A percentile compares a stretch with the other conserved stretches of the same genome.
Evolutionary conservation across 2,888 invertebrate species (phyloP).

Genomic region (Callosobruchus maculatus): DNA sequence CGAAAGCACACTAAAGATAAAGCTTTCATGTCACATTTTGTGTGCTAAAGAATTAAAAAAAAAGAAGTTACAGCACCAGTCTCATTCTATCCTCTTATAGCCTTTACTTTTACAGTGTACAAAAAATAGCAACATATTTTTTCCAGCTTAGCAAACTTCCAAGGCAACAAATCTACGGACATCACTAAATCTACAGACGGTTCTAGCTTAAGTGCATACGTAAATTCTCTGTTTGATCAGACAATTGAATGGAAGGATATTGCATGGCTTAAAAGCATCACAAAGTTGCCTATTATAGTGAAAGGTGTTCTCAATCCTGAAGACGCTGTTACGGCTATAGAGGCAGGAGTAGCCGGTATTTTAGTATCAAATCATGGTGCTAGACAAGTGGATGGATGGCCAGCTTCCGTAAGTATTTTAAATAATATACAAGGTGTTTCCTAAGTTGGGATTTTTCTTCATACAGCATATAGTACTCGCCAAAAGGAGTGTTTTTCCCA

Average conservation of each 20-base stretch:
- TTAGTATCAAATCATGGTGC: constrained; percentile 94
- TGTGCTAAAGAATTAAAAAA: no score
- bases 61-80: no score
- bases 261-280: constrained; percentile 76
- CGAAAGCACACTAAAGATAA: no score
- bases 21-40: no score
- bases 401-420: constrained; percentile 62
- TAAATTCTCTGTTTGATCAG: constrained; percentile 72
- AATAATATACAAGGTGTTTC: no score
- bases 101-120: no score
- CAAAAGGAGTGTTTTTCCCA: no score
- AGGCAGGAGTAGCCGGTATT: constrained; percentile 74
- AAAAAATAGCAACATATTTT: neutral
- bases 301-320: constrained; percentile 85
- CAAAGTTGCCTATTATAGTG: constrained; percentile 74
- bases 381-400: constrained; percentile 81
- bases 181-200: constrained; percentile 49
- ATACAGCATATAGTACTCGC: no score
- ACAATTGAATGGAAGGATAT: constrained; percentile 85
- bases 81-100: no score
- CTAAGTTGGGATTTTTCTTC: no score
- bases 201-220: constrained; percentile 78
- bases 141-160: constrained; percentile 77
- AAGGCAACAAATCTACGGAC: constrained; percentile 53
- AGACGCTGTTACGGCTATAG: constrained; percentile 74